A percentile compares a stretch with the other conserved stretches of the same genome.
Evolutionary conservation across 2,888 invertebrate species (phyloP).

Genomic region (Coelopa pilipes): DNA sequence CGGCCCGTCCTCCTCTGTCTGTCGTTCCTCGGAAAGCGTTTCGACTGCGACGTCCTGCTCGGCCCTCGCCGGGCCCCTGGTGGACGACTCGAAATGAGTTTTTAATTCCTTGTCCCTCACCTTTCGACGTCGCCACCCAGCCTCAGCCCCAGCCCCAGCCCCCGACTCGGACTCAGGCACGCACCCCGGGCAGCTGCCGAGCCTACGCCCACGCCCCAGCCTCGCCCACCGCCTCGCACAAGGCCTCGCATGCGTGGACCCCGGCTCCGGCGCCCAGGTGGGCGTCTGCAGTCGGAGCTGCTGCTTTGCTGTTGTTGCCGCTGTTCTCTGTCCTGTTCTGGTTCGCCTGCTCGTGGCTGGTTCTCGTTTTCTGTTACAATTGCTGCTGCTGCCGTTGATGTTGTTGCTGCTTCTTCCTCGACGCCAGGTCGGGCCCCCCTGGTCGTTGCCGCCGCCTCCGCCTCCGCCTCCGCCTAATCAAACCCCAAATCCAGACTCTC

Average conservation of each 20-base stretch:
- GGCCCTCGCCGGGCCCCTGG: background rate
- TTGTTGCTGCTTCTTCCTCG: background rate
- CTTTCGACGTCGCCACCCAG: background rate
- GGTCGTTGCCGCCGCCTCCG: background rate
- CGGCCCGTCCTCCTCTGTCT: too few relatives aligned
- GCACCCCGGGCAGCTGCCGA: too few relatives aligned
- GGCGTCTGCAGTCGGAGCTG: too few relatives aligned
- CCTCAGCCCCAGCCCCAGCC: too few relatives aligned
- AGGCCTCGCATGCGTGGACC: too few relatives aligned
- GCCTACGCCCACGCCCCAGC: too few relatives aligned
- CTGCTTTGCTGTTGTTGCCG: too few relatives aligned
- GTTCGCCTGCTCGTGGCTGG: background rate
- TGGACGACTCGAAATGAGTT: slow-evolving; percentile 10
- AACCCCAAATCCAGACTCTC: background rate
- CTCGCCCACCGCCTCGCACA: too few relatives aligned
- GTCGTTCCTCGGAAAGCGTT: too few relatives aligned
- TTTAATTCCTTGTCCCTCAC: slow-evolving; percentile 11
- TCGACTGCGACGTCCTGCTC: background rate
- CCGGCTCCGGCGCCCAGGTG: too few relatives aligned
- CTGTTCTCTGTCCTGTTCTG: too few relatives aligned
- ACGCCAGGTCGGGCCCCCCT: background rate
- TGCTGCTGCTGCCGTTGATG: background rate
- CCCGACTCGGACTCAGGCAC: too few relatives aligned
- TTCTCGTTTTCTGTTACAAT: background rate
- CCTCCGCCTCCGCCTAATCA: background rate